Conservation (phyloP, 2,113 vertebrate genomes). For the Cettia cetti region DNA sequence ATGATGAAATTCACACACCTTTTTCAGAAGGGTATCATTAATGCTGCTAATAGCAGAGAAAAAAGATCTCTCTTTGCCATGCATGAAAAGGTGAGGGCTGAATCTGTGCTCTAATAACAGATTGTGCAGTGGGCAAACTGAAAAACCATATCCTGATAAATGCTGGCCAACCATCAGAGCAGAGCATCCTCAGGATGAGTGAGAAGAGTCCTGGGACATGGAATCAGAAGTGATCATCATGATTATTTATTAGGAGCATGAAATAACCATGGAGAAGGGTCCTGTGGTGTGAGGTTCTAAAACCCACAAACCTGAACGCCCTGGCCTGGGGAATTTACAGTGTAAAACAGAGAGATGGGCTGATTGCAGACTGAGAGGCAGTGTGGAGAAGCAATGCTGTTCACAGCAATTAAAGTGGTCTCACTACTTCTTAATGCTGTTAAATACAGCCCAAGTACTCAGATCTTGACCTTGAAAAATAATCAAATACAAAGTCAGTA, state of each 20-base stretch:
- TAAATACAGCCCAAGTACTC: not conserved
- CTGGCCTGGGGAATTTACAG: not conserved
- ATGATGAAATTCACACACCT: not conserved
- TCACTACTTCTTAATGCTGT: not conserved
- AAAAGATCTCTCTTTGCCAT: not conserved
- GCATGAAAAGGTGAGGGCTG: not conserved
- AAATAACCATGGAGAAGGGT: not conserved
- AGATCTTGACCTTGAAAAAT: not conserved
- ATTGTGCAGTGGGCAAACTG: not conserved
- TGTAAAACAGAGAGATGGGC: not conserved
- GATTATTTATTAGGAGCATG: not conserved
- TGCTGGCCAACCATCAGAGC: not conserved
- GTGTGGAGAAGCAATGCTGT: not conserved
- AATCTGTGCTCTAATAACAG: not conserved
- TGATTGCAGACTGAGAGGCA: not conserved
- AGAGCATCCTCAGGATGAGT: not conserved
- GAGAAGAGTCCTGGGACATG: not conserved
- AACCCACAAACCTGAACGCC: not conserved
- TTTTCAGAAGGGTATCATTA: constrained; percentile 24
- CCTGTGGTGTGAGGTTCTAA: not conserved
- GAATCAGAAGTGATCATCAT: not conserved
- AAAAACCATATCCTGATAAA: constrained; percentile 10
- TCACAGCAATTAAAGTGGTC: not conserved
- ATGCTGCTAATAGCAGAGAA: not conserved
- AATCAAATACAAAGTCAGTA: not conserved